Base-by-base conservation (phyloP, 2,888 invertebrate species). In the Polylopha cassiicola region DNA sequence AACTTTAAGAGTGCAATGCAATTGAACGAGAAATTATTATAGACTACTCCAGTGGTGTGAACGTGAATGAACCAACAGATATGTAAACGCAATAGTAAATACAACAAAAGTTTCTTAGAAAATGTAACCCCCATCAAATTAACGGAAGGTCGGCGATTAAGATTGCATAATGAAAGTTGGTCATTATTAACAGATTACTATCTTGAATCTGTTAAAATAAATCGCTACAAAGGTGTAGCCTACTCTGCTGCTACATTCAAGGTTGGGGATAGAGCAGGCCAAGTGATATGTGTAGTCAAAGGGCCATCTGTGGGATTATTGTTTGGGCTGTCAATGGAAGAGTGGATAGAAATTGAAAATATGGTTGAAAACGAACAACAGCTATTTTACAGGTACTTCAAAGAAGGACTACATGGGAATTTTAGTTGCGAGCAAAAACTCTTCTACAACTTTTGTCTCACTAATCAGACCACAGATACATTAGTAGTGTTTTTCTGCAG, bases 181-280 rank as follows among this genome's bases (percentile, higher is more conserved):
- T 69, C 81, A 18, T 37, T 81, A 11, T 47, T 86, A 24, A 65
- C 75, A 4, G 76, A 81, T 34, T 86, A 75, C 50, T 63, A 64
- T 43, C 51, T 86, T 26, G 86, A 86, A 53, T 85, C 82, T 0
- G 80, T 84, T 1, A 86, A 86, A 57, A 71, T 86, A 37, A 69
- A 71, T 41, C 55, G 61, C 15, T 53, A 46, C 13, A 65, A 56
- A 43, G 66, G 63, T 21, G 47, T 50, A 15, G 51, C 58, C 13
- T 50, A 56, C 10, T 73, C 81, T 4, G 55, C 62, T 6, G 86
- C 85, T 11, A 71, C 73, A 3, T 43, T 86, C 3, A 76, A 73
- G 61, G 53, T 84, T 42, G 57, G 61, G 14, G 85, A 86, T 52
- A 57, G 51, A 48, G 67, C 73, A 14, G 86, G 86, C 1, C 70